Evolutionary conservation across 2,888 invertebrate species (phyloP).

Genomic region (Drosophila basisetae): DNA sequence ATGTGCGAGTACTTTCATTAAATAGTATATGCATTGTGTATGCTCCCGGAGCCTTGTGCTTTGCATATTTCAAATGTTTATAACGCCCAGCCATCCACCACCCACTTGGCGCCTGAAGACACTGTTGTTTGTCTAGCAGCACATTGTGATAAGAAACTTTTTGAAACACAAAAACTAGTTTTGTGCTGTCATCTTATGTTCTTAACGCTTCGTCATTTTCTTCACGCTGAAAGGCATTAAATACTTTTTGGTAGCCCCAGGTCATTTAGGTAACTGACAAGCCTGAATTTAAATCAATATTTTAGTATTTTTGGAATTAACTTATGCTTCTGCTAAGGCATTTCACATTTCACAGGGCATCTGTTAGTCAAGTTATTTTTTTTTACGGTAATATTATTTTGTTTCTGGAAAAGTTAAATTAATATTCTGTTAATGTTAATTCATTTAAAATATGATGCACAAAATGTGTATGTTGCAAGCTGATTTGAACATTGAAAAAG

Average conservation of each 20-base stretch:
- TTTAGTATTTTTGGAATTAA: not conserved
- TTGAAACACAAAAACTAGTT: slow-evolving; percentile 52
- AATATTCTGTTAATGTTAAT: slow-evolving; percentile 5
- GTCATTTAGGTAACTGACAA: not conserved
- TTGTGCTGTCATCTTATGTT: slow-evolving; percentile 59
- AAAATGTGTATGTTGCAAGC: slow-evolving; percentile 4
- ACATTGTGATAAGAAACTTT: slow-evolving; percentile 64
- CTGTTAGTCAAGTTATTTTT: not conserved
- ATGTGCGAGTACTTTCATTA: slow-evolving; percentile 71
- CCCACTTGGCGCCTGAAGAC: slow-evolving; percentile 2
- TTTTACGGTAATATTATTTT: not conserved
- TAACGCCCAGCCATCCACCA: slow-evolving; percentile 27
- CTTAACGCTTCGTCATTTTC: slow-evolving; percentile 57
- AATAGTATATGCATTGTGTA: slow-evolving; percentile 70
- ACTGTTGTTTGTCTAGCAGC: slow-evolving; percentile 51
- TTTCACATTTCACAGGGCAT: not conserved
- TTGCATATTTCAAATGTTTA: slow-evolving; percentile 70
- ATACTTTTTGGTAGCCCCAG: not conserved
- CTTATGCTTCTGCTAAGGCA: not conserved
- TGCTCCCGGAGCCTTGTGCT: slow-evolving; percentile 54
- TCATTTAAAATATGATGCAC: slow-evolving; percentile 2
- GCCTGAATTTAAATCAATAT: not conserved
- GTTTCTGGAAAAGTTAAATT: not conserved
- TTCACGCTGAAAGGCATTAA: slow-evolving; percentile 23
- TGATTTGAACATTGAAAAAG: slow-evolving; percentile 22